Conservation (phyloP, 53 echinoderm and acorn worm species). For the Luidia sarsii region DNA sequence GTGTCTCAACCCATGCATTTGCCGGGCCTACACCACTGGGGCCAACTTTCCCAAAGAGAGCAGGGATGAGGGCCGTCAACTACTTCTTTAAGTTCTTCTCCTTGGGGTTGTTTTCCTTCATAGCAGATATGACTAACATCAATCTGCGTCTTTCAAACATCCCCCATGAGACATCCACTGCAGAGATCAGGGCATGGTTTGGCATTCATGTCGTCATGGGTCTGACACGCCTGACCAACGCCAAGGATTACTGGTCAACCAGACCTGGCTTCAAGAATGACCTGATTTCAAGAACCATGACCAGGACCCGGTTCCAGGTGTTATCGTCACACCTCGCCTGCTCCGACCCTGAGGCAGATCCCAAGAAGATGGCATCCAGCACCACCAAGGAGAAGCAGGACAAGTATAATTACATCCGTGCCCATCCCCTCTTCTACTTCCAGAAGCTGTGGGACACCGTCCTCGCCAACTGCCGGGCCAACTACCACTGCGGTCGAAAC, state of each 20-base stretch:
- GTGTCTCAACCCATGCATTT: too few relatives aligned
- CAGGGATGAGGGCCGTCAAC: too few relatives aligned
- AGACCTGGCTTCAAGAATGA: not conserved
- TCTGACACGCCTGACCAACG: too few relatives aligned
- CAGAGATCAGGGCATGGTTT: too few relatives aligned
- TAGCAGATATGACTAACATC: too few relatives aligned
- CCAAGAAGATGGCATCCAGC: too few relatives aligned
- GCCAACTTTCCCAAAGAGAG: too few relatives aligned
- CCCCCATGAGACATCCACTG: too few relatives aligned
- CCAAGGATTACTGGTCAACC: conserved; percentile 23
- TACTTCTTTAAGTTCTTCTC: too few relatives aligned
- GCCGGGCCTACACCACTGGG: too few relatives aligned
- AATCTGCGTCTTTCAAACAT: too few relatives aligned
- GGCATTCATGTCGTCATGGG: not conserved
- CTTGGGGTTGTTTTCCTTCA: too few relatives aligned
- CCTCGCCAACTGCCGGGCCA: not conserved
- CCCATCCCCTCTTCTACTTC: conserved; percentile 24
- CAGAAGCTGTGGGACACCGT: conserved; percentile 39
- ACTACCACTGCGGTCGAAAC: conserved; percentile 5
- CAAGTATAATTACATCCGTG: not conserved
- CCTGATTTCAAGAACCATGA: conserved; percentile 31
- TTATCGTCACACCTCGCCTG: conserved; percentile 24
- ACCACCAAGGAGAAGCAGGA: conserved; percentile 12
- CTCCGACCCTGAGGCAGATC: conserved; percentile 3
- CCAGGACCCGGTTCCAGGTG: not conserved